Evolutionary conservation across 2,888 invertebrate genomes (phyloP).

Genomic region (Petrophora chlorosata): DNA sequence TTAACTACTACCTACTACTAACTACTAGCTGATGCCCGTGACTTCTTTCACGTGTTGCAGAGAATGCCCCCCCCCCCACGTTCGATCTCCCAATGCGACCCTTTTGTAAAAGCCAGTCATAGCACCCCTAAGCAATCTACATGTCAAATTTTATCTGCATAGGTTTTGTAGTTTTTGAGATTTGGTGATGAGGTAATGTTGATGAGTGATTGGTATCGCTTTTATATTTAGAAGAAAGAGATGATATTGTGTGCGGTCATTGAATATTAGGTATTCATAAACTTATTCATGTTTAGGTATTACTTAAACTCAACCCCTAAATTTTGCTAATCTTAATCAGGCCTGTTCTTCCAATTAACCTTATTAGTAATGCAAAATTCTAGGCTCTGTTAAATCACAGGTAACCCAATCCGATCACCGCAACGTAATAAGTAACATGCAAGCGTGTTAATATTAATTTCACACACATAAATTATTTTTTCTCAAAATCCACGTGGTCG

Average conservation of each 20-base stretch:
- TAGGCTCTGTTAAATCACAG: slow-evolving; percentile 20
- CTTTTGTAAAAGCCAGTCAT: too few relatives aligned
- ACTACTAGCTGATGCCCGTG: too few relatives aligned
- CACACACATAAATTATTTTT: slow-evolving; percentile 38
- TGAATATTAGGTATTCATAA: neutral
- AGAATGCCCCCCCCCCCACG: too few relatives aligned
- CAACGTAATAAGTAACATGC: slow-evolving; percentile 28
- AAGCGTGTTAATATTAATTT: slow-evolving; percentile 40
- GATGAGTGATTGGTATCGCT: too few relatives aligned
- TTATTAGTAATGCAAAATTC: slow-evolving; percentile 6
- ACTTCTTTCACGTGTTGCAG: too few relatives aligned
- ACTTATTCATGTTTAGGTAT: neutral
- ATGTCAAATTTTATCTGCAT: too few relatives aligned
- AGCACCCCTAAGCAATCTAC: too few relatives aligned
- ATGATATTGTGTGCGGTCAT: neutral
- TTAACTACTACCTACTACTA: too few relatives aligned
- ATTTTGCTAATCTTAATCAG: neutral
- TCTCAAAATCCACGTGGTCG: slow-evolving; percentile 52
- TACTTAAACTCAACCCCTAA: neutral
- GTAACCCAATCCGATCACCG: slow-evolving; percentile 24
- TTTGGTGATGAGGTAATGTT: too few relatives aligned
- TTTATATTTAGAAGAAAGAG: too few relatives aligned
- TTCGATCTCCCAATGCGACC: too few relatives aligned
- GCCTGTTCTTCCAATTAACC: neutral
- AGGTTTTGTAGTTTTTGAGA: too few relatives aligned